Evolutionary conservation across 2,888 invertebrate species (phyloP), one percentile per base, ranked within the genome.

Genomic region (Apotomis capreana): DNA sequence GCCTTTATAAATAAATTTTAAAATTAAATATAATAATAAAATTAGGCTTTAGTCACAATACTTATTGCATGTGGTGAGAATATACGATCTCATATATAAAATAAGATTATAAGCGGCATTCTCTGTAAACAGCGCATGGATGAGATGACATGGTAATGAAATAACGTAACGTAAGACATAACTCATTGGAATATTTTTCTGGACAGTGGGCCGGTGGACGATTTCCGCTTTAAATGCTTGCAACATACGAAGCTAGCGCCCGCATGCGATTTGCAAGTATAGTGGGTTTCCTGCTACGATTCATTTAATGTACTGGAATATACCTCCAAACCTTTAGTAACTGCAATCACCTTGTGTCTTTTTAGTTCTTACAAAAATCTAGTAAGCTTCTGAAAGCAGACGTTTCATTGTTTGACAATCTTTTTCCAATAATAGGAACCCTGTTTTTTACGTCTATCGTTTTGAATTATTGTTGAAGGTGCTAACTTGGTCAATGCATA

Each of bases 111-210:
- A 86, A 87, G 87, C 87, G 78, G 84, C 87, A 86, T 87, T 86
- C 85, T 79, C 78, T 81, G 70, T n/a, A 78, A 80, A 73, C 78
- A 78, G 80, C 80, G 77, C 77, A 68, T 74, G 60, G 75, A 79
- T 79, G 77, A 78, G 68, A 74, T 76, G 74, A 77, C 46, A 69
- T 70, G 73, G 52, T 60, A 57, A 74, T 77, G 74, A 75, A 74
- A 72, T 73, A 59, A 73, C 65, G 74, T 74, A 73, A 73, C 65
- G 74, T 74, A 73, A 73, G 68, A 65, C 76, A 81, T 85, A 26
- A 26, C 86, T 87, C 89, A 86, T 87, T 86, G 87, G 85, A 88
- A 86, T 82, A 86, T 84, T 80, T 77, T 76, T 71, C 76, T 73
- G 13, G n/a, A 76, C 49, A 62, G 79, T 77, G 80, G 81, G 81